Conservation (phyloP, 2,113 vertebrate genomes). For the Petrocephalus zakoni region DNA sequence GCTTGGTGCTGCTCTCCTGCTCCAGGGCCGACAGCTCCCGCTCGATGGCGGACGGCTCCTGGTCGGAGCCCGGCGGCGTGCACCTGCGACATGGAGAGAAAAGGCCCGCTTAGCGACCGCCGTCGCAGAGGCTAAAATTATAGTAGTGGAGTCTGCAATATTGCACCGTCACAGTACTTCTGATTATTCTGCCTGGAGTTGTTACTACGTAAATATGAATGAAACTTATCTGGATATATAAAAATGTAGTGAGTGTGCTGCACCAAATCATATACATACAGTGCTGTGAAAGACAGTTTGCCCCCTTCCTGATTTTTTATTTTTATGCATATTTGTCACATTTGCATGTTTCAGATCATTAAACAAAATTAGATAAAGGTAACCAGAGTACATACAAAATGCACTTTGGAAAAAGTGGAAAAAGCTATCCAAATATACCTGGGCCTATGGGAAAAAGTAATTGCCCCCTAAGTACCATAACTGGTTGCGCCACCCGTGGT, state of each 20-base stretch:
- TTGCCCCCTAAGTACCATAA: too few species aligned
- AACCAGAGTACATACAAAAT: too few species aligned
- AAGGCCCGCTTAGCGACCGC: not conserved
- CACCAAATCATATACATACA: not conserved
- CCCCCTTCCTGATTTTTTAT: too few species aligned
- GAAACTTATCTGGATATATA: not conserved
- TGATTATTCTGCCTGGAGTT: not conserved
- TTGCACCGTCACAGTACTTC: not conserved
- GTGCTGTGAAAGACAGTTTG: too few species aligned
- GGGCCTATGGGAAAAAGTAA: too few species aligned
- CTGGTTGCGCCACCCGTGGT: too few species aligned
- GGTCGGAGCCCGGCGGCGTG: conserved; percentile 68
- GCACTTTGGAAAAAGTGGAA: too few species aligned
- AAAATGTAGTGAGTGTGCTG: not conserved
- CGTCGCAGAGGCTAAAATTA: not conserved
- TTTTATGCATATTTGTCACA: too few species aligned
- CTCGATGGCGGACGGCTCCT: conserved; percentile 65
- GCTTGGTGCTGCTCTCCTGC: conserved; percentile 76
- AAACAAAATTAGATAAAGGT: too few species aligned
- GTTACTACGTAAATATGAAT: not conserved
- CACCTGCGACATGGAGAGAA: conserved; percentile 43
- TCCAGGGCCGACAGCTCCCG: conserved; percentile 73
- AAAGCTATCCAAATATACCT: too few species aligned
- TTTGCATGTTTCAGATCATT: too few species aligned
- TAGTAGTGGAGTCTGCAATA: not conserved